Evolutionary conservation across 2,888 invertebrate species (phyloP).

Genomic region (Melanostoma mellinum): DNA sequence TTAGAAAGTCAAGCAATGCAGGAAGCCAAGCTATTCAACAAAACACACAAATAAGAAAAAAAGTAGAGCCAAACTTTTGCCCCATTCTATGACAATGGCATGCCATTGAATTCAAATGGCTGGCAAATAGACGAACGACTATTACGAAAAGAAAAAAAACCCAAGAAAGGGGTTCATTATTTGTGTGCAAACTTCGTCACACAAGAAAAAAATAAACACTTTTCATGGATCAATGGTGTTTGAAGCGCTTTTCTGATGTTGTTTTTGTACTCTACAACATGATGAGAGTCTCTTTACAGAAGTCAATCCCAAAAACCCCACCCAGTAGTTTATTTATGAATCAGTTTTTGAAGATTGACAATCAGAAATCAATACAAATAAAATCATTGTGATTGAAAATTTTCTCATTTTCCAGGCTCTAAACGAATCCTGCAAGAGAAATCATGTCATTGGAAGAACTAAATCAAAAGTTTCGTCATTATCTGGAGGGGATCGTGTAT

Average conservation of each 20-base stretch:
- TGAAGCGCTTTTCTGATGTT: constrained; percentile 4
- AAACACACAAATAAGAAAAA: not conserved
- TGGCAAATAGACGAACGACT: constrained; percentile 30
- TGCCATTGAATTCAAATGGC: constrained; percentile 30
- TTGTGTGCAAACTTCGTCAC: constrained; percentile 16
- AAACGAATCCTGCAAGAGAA: constrained; percentile 2
- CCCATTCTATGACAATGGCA: constrained; percentile 13
- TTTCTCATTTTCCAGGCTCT: not conserved
- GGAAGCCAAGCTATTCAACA: constrained; percentile 10
- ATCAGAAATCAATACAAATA: constrained; percentile 24
- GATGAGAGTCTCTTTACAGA: not conserved
- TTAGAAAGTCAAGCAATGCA: not conserved
- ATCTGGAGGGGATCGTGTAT: constrained; percentile 70
- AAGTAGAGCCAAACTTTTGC: constrained; percentile 6
- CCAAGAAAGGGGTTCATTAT: constrained; percentile 20
- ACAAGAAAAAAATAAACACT: not conserved
- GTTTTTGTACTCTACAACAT: not conserved
- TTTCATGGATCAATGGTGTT: constrained; percentile 15
- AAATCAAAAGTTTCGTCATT: constrained; percentile 59
- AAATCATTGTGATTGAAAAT: not conserved
- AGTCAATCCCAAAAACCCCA: constrained; percentile 6
- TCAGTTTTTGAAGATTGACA: constrained; percentile 6
- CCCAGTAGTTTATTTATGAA: constrained; percentile 18
- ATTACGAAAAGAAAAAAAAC: constrained; percentile 11
- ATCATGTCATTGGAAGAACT: constrained; percentile 43